phyloP scores from a whole-genome alignment of 2,888 invertebrate genomes.

The Amblyjoppa proteus region DNA sequence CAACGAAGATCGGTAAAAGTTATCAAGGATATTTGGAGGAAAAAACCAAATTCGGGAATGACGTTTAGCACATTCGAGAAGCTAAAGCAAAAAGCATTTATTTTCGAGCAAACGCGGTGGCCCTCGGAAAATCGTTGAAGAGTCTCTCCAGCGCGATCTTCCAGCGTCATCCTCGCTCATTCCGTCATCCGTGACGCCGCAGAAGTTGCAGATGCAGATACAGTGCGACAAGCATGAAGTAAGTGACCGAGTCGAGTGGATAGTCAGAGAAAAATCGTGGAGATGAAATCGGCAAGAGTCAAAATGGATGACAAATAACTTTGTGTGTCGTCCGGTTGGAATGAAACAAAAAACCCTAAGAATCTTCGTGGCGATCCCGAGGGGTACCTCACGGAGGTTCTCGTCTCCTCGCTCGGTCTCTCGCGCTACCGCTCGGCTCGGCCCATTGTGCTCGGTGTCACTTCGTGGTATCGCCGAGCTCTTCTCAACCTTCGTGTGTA shows the following conservation, averaged over 20 bases:
- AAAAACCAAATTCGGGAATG: too few relatives aligned
- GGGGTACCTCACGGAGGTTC: slow-evolving; percentile 71
- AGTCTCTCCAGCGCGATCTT: background rate
- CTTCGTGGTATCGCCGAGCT: slow-evolving; percentile 78
- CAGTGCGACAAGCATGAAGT: slow-evolving; percentile 10
- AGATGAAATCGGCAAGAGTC: slow-evolving; percentile 83
- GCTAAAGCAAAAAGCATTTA: background rate
- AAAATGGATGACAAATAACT: slow-evolving; percentile 84
- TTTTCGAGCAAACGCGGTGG: background rate
- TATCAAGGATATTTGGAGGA: too few relatives aligned
- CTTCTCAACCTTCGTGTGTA: slow-evolving; percentile 65
- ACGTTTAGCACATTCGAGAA: too few relatives aligned
- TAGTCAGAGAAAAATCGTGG: slow-evolving; percentile 81
- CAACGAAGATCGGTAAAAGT: too few relatives aligned
- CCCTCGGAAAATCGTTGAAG: background rate
- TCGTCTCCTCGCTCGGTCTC: slow-evolving; percentile 55
- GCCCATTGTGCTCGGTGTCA: slow-evolving; percentile 83
- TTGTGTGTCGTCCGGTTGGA: slow-evolving; percentile 79
- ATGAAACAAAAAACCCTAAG: slow-evolving; percentile 81
- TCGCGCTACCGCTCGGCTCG: slow-evolving; percentile 80
- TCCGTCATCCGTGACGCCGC: slow-evolving; percentile 7
- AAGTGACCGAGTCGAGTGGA: slow-evolving; percentile 30
- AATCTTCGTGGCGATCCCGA: background rate
- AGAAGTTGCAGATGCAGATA: slow-evolving; percentile 23
- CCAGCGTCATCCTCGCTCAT: slow-evolving; percentile 28